phyloP scores from a whole-genome alignment of 2,888 invertebrate species.

The Netelia inedita region DNA sequence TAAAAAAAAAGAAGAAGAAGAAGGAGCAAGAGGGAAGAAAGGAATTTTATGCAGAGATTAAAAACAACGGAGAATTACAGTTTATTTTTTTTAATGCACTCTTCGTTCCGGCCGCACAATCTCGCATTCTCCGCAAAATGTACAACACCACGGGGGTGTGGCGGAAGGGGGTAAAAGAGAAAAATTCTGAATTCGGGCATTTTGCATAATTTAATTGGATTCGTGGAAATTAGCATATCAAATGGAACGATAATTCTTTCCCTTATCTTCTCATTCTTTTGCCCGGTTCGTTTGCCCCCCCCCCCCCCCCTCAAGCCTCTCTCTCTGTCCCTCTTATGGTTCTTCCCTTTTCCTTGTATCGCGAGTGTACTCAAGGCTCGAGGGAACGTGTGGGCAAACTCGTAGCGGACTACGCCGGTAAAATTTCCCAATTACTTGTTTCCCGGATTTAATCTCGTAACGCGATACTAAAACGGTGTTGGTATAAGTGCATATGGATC shows the following conservation, averaged over 20 bases:
- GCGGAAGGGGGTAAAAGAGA: not conserved
- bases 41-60: slow-evolving; percentile 48
- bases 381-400: slow-evolving; percentile 30
- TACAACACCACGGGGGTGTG: not conserved
- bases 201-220: slow-evolving; percentile 71
- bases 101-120: slow-evolving; percentile 36
- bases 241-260: slow-evolving; percentile 68
- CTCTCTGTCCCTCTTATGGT: not conserved
- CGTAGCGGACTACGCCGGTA: not conserved
- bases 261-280: slow-evolving; percentile 56
- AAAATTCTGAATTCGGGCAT: slow-evolving; percentile 56
- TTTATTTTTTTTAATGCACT: slow-evolving; percentile 25
- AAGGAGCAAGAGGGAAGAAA: not conserved
- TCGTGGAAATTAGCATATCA: slow-evolving; percentile 67
- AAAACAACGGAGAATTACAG: slow-evolving; percentile 46
- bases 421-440: slow-evolving; percentile 47
- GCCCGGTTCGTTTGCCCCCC: slow-evolving; percentile 4
- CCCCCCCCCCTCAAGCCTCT: too few relatives aligned
- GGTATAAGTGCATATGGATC: not conserved
- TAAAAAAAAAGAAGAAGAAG: slow-evolving; percentile 15
- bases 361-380: not conserved
- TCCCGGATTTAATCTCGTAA: slow-evolving; percentile 14
- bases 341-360: not conserved
- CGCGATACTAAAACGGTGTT: slow-evolving; percentile 11
- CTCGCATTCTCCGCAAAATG: slow-evolving; percentile 27